These are phyloP conservation scores for Eclectus roratus DNA, from an alignment of 2,113 vertebrate genomes.

Conservation along the genomic window DNA sequence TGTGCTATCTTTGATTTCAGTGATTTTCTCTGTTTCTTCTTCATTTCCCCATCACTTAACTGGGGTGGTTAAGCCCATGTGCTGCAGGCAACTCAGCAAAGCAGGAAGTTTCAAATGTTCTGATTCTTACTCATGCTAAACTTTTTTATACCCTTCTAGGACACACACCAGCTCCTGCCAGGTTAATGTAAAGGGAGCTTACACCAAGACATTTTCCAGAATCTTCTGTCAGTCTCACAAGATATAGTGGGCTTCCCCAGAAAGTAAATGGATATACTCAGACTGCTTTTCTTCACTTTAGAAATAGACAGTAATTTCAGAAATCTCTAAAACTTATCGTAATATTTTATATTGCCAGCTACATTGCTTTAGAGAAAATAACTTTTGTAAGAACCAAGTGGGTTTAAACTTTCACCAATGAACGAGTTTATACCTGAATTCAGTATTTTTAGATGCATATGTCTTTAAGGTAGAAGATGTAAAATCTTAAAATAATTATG, in stretches of 20 bases:
- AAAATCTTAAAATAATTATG: constrained; percentile 57
- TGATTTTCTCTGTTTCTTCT: not conserved
- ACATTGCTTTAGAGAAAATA: not conserved
- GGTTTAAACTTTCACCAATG: constrained; percentile 22
- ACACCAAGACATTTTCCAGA: not conserved
- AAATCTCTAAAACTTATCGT: not conserved
- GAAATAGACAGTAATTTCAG: not conserved
- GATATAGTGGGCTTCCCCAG: not conserved
- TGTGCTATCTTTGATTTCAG: not conserved
- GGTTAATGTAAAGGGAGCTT: fast-evolving
- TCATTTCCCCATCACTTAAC: fast-evolving
- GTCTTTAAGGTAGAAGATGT: not conserved
- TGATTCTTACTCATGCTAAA: fast-evolving
- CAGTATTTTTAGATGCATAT: not conserved
- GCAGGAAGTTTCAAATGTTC: not conserved
- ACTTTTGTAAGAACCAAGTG: not conserved
- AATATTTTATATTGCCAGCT: not conserved
- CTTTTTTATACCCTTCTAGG: not conserved
- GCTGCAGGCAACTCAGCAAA: not conserved
- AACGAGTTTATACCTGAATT: not conserved
- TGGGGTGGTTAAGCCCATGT: not conserved
- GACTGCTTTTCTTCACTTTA: not conserved
- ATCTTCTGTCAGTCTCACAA: not conserved
- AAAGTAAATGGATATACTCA: not conserved
- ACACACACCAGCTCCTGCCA: fast-evolving